A percentile compares a stretch with the other conserved stretches of the same genome.
phyloP scores from a whole-genome alignment of 1,140 invertebrate genomes.

The Drosophila nebulosa region DNA sequence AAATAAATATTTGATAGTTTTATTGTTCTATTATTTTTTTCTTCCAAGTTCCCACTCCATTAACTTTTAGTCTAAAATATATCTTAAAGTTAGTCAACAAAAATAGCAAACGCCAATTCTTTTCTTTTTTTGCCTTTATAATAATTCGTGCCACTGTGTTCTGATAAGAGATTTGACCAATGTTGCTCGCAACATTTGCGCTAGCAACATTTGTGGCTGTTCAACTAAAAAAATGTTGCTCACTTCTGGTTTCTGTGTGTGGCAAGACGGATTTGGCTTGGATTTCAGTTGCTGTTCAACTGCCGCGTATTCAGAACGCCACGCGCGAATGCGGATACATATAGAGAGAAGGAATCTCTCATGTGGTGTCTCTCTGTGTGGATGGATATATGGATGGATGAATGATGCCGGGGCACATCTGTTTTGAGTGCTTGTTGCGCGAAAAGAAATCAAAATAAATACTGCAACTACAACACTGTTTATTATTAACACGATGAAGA shows the following conservation, averaged over 20 bases:
- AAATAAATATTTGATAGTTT: too few species aligned
- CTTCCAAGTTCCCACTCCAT: too few species aligned
- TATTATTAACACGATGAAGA: not conserved
- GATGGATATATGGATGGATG: not conserved
- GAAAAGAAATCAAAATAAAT: not conserved
- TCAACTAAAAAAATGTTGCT: conserved; percentile 29
- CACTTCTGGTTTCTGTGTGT: conserved; percentile 29
- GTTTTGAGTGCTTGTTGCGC: not conserved
- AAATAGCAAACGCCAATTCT: too few species aligned
- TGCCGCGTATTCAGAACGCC: conserved; percentile 61
- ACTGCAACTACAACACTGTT: not conserved
- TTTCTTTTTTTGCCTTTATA: too few species aligned
- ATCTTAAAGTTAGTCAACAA: too few species aligned
- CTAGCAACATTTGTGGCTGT: conserved; percentile 39
- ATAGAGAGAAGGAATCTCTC: not conserved
- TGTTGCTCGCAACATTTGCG: conserved; percentile 29
- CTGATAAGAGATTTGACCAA: conserved; percentile 16
- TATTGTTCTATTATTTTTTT: too few species aligned
- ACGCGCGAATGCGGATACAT: conserved; percentile 29
- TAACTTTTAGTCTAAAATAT: too few species aligned
- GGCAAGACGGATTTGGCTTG: conserved; percentile 34
- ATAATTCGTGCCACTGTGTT: not conserved
- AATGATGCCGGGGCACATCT: not conserved
- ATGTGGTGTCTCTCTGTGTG: not conserved
- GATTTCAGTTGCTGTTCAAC: conserved; percentile 66